Base-by-base conservation (phyloP, 1,140 invertebrate species). In the Drosophila mauritiana region DNA sequence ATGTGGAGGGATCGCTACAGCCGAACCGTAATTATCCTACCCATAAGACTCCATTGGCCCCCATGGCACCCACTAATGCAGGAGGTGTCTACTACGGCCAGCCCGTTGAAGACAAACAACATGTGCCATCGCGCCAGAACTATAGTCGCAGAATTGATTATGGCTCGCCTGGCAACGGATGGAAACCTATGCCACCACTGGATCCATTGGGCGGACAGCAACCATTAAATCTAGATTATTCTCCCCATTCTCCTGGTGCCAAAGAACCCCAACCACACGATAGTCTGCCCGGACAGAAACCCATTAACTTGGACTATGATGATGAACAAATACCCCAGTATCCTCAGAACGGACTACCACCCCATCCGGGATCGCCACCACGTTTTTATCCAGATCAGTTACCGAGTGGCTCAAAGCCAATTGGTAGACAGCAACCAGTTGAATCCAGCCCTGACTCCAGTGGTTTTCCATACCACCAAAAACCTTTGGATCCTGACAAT, bases 11-110 rank as follows among this genome's bases (percentile, higher is more conserved):
- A 31, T 91, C 90, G 0, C 40, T 90, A 11, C 70, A 76, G 61
- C 90, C 90, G 13, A 91, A 91, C 56, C 83, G 90, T 91, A 91
- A 91, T 78, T 91, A 91, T 91, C 64, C 54, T 55, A 45, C 67
- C 43, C 80, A 76, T 75, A 70, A 75, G 10, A 63, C 86, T 25
- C 86, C 90, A 1, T 52, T 91, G 55, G 86, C 90, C 3, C 80
- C 90, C 13, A 75, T 91, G 64, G 37, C 49, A 15, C 58, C 73
- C 13, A 57, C 12, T 34, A 39, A 69, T 12, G 51, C 73, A 3
- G 70, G 45, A 15, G 54, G 68, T 2, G 46, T 77, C 15, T 80
- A 81, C 49, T 90, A 84, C n/a, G 88, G 78, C 6, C 77, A 90
- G 42, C 85, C 84, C 6, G 82, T 80, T 31, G 59, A 54, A 15